Base-by-base conservation (phyloP, 2,113 vertebrate genomes). In the Cynopterus brachyotis region DNA sequence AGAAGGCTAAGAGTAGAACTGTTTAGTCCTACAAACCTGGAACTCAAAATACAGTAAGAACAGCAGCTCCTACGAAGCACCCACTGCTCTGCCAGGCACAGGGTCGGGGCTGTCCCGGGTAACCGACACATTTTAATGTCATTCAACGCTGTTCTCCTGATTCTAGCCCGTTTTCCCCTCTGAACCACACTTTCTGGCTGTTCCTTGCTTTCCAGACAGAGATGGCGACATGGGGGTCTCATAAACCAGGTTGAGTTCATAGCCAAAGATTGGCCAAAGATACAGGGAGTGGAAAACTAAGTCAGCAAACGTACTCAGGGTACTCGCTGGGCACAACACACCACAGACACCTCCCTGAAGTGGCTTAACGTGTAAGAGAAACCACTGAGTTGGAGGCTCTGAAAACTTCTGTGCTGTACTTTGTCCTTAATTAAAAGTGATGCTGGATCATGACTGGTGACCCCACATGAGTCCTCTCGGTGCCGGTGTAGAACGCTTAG, bases 201-300 rank as follows among this genome's bases (percentile, higher is more conserved):
- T 1, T 69, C 53, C 26, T 76, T 64, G 59, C n/a, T 95, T 78
- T 95, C 81, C 70, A 95, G 59, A 62, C 70, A 95, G 59, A 62
- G 30, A 67, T 32, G 40, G 32, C 22, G 59, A 69, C 20, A 24
- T 0, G 7, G 35, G 9, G 37, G 20, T 50, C 20, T 83, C 42
- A n/a, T 55, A 37, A 45, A 60, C 5, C 35, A 35, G 35, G 45
- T 75, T 32, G 15, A 55, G 66, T 79, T 60, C 55, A 1, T 24
- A 59, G 32, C 53, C 30, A 32, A 57, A 47, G 32, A 93, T 0
- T 17, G 60, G 35, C 30, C 0, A 92, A 75, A 92, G 69, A 24
- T 12, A 0, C 2, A 50, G 0, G 0, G 16, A 95, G 72, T 42
- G 57, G 35, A 76, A 89, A 6, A 62, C 9, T 8, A 70, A 82